phyloP scores from a whole-genome alignment of 2,888 invertebrate genomes.

The Amorpha juglandis region DNA sequence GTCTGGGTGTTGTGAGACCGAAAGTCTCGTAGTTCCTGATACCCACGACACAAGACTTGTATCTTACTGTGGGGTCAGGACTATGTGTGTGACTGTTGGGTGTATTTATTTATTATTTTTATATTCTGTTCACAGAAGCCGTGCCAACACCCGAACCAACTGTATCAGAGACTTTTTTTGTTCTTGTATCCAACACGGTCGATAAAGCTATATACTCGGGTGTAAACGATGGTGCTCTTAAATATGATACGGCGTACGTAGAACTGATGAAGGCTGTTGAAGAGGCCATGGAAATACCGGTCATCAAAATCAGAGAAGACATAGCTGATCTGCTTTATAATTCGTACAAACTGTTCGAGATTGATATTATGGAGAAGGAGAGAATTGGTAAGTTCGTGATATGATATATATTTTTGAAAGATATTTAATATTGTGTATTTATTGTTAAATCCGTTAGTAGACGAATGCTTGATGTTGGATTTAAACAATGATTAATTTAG shows the following conservation, averaged over 20 bases:
- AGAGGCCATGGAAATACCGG: slow-evolving; percentile 74
- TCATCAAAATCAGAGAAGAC: slow-evolving; percentile 62
- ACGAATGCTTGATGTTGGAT: too few species aligned
- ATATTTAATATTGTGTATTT: too few species aligned
- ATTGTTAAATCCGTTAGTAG: too few species aligned
- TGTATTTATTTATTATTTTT: too few species aligned
- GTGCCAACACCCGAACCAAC: slow-evolving; percentile 65
- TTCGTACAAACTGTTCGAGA: slow-evolving; percentile 63
- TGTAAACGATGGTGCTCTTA: slow-evolving; percentile 57
- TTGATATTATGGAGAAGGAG: slow-evolving; percentile 64
- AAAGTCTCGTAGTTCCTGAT: too few species aligned
- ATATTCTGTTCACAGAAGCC: slow-evolving; percentile 55
- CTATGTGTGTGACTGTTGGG: too few species aligned
- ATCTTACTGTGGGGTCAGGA: too few species aligned
- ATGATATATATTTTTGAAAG: too few species aligned
- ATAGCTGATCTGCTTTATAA: slow-evolving; percentile 58
- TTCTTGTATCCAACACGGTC: slow-evolving; percentile 59
- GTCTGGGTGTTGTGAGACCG: too few species aligned
- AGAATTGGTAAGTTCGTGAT: slow-evolving; percentile 65
- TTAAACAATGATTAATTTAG: too few species aligned
- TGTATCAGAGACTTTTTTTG: slow-evolving; percentile 56
- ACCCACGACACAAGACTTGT: too few species aligned
- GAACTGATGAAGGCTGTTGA: slow-evolving; percentile 67
- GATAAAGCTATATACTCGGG: slow-evolving; percentile 67
- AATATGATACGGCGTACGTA: slow-evolving; percentile 72